Evolutionary conservation across 1,140 invertebrate species (phyloP), one percentile per base, ranked within the genome.

Genomic region (Drosophila watanabei): DNA sequence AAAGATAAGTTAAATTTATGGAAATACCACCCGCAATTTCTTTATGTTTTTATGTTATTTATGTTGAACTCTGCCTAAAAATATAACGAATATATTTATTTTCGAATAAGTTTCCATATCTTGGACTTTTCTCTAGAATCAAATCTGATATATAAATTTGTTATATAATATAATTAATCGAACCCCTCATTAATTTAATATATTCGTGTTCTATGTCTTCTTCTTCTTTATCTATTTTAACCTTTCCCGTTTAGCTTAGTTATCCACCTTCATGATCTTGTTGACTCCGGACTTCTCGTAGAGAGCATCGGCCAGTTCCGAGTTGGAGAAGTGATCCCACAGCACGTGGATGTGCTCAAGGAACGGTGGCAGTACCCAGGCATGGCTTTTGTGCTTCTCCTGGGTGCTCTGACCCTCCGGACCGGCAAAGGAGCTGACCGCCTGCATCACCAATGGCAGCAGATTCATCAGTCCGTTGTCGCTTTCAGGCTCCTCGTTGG

Each of bases 321-420:
- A 97, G 86, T 96, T 96, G 7, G 96, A 95, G 83, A 97, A 97
- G 49, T 97, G 95, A 70, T 97, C 96, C 95, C 96, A 97, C 80
- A 96, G 95, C 1, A 97, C 92, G 82, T 97, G 96, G 2, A 95
- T 77, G 60, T 96, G 96, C 80, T 97, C 96, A 41, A 97, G 79
- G 79, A 97, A 94, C 0, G 97, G 96, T 1, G 96, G 96, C 68
- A 97, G 92, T 72, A 96, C 95, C 93, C 95, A 95, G 0, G 95
- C 95, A 63, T 97, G 96, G n/a, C 94, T 95, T n/a, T 92, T 93
- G 73, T 97, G 96, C 30, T 95, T 95, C 43, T 95, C 94, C 39
- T 94, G 95, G 37, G 93, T 94, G 84, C 93, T 93, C 45, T 94
- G 86, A 0, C 93, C 93, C 76, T 94, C 94, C 24, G 93, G 94